Conservation (phyloP, 2,888 invertebrate species). For the Diploptera punctata region DNA sequence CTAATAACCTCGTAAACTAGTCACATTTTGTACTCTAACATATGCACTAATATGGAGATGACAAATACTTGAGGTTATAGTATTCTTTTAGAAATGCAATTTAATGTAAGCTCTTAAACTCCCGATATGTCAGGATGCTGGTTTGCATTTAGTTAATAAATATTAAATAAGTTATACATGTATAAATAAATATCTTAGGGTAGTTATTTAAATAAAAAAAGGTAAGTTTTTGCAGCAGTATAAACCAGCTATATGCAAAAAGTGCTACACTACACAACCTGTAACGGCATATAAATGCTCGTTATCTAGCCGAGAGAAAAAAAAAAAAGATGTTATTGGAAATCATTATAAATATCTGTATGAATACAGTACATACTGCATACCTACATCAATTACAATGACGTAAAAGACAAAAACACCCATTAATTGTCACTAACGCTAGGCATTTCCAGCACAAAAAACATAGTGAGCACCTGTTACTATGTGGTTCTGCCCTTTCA, state of each 20-base stretch:
- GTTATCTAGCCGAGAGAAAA: no score
- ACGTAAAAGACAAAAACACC: slow-evolving; percentile 34
- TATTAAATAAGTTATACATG: slow-evolving; percentile 26
- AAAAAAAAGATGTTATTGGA: slow-evolving; percentile 3
- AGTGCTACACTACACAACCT: background rate
- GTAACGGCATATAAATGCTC: background rate
- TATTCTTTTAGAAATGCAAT: slow-evolving; percentile 23
- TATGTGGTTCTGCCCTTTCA: slow-evolving; percentile 34
- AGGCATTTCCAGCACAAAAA: slow-evolving; percentile 24
- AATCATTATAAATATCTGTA: background rate
- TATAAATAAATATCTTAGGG: slow-evolving; percentile 13
- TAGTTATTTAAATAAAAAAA: slow-evolving; percentile 10
- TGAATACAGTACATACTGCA: slow-evolving; percentile 28
- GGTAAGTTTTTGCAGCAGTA: slow-evolving; percentile 1
- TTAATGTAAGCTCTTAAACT: slow-evolving; percentile 28
- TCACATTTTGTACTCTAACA: slow-evolving; percentile 35
- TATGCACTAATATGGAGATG: slow-evolving; percentile 19
- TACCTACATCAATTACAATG: slow-evolving; percentile 34
- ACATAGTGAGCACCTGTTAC: slow-evolving; percentile 34
- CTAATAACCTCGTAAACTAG: slow-evolving; percentile 1
- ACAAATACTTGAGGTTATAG: slow-evolving; percentile 4
- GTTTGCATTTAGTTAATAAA: slow-evolving; percentile 26
- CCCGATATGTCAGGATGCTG: slow-evolving; percentile 38
- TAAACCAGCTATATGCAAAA: background rate
- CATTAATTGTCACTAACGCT: slow-evolving; percentile 23